Evolutionary conservation across 2,797 vertebrate genomes (phyloP).

Genomic region (Numenius phaeopus): DNA sequence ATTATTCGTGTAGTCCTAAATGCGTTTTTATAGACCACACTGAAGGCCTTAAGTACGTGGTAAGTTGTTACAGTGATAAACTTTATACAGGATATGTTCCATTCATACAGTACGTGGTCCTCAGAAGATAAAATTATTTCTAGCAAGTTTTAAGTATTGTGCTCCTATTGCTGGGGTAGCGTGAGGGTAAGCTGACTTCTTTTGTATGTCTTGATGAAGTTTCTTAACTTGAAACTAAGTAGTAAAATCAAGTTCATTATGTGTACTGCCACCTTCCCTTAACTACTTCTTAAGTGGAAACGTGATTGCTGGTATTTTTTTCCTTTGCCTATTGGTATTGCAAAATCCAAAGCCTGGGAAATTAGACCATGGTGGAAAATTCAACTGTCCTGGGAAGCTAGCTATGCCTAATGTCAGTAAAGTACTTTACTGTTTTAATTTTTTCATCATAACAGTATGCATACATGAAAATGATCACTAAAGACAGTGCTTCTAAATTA

Average conservation of each 20-base stretch:
- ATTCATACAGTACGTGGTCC: neutral
- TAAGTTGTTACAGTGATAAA: neutral
- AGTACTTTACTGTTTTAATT: neutral
- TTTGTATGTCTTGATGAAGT: neutral
- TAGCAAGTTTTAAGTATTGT: neutral
- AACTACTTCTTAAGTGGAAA: neutral
- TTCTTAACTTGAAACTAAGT: neutral
- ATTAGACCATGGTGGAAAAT: neutral
- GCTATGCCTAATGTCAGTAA: neutral
- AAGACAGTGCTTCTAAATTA: neutral
- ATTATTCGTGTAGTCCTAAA: neutral
- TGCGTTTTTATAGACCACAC: neutral
- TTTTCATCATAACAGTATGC: fast-evolving
- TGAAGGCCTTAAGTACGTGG: neutral
- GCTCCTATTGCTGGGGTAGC: fast-evolving
- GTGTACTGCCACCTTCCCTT: neutral
- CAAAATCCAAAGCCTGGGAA: neutral
- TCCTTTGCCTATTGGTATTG: neutral
- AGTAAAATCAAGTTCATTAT: neutral
- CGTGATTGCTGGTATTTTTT: neutral
- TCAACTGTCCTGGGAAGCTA: neutral
- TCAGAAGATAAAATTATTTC: neutral
- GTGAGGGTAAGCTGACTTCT: neutral
- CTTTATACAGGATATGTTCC: neutral
- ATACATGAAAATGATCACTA: neutral